Base-by-base conservation (phyloP, 2,888 invertebrate species). In the Scrobipalpa costella region DNA sequence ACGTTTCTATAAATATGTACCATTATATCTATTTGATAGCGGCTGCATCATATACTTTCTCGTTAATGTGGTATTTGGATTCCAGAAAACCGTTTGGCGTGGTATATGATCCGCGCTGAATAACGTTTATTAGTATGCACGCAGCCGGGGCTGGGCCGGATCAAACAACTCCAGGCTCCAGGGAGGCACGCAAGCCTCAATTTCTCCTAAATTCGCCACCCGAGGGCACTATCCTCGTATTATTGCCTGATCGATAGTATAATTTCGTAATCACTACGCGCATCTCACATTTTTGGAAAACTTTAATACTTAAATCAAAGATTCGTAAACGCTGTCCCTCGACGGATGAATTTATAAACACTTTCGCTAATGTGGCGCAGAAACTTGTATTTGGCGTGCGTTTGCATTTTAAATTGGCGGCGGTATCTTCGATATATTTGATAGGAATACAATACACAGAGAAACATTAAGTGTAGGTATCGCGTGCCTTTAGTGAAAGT, bases 181-280 rank as follows among this genome's bases (percentile, higher is more conserved):
- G 83, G 81, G 79, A 80, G 76, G 82, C 87, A 88, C 86, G 86
- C 88, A 84, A 84, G 78, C 80, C 81, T 80, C 84, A 83, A 90
- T 89, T 89, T 87, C 84, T 80, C 86, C 88, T 90, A 89, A 90
- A 90, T 90, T 90, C 80, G 76, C 83, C 73, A 75, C 90, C 86
- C 73, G 77, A 76, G 86, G 89, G 86, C 83, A 78, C 80, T 85
- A 83, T 83, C 76, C 80, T 73, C 78, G 80, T 84, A 85, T 88
- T 87, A 88, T 84, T 84, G 83, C 78, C 80, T 80, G 88, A 89
- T 90, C 87, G 88, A 89, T 88, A 86, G 83, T 84, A 84, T 86
- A 88, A 88, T 86, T 90, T 84, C 77, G 80, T 83, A 86, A 88
- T 87, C 83, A 85, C 82, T 79, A 81, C 75, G 75, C 78, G 73